Conservation (phyloP, 2,113 vertebrate species). For the Dromas ardeola region DNA sequence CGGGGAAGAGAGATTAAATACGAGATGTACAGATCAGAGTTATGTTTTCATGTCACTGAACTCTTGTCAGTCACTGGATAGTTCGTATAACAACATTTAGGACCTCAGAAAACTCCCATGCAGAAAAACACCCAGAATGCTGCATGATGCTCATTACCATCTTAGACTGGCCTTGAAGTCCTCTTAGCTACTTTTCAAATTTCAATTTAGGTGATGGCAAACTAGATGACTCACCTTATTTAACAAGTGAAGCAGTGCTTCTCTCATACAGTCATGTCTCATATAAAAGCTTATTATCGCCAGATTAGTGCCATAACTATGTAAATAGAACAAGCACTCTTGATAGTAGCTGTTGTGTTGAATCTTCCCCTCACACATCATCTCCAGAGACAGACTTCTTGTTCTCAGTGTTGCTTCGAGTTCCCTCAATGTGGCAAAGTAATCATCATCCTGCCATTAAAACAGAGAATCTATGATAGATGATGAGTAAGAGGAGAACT, state of each 20-base stretch:
- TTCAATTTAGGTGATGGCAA: not conserved
- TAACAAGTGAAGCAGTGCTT: slow-evolving; percentile 87
- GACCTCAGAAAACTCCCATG: not conserved
- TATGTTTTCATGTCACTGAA: not conserved
- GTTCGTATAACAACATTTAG: not conserved
- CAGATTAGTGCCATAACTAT: slow-evolving; percentile 89
- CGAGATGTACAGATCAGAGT: not conserved
- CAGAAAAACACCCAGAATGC: not conserved
- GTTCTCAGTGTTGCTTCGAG: slow-evolving; percentile 85
- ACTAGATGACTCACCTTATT: slow-evolving; percentile 81
- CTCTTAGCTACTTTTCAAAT: not conserved
- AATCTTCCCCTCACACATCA: slow-evolving; percentile 79
- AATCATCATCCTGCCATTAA: slow-evolving; percentile 84
- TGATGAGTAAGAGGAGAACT: not conserved
- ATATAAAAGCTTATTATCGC: slow-evolving; percentile 91
- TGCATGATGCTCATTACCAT: not conserved
- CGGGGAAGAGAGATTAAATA: not conserved
- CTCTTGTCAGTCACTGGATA: not conserved
- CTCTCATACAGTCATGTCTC: slow-evolving; percentile 86
- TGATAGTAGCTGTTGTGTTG: slow-evolving; percentile 82
- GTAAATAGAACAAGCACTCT: slow-evolving; percentile 93
- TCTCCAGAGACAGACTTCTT: slow-evolving; percentile 71
- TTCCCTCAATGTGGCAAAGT: slow-evolving; percentile 88
- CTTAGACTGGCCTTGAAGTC: not conserved
- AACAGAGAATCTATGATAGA: not conserved